Evolutionary conservation across 2,113 vertebrate genomes (phyloP).

Genomic region (Thunnus thynnus): DNA sequence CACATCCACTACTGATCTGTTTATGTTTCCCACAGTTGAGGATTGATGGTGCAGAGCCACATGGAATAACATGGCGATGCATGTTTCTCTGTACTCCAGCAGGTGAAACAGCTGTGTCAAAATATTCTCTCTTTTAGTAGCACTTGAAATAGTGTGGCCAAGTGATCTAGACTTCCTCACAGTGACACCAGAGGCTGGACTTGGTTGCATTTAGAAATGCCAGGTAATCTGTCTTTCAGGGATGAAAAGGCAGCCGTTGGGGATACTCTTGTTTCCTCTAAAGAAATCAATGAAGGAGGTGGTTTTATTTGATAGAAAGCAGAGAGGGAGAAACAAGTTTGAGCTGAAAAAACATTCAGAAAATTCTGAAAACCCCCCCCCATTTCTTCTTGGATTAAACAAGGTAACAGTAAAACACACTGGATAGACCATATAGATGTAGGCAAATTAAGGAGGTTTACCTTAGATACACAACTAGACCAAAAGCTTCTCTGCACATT

Average conservation of each 20-base stretch:
- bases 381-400: conserved; percentile 1
- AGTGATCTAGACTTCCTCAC: conserved; percentile 40
- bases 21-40: conserved; percentile 12
- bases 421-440: neutral
- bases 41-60: conserved; percentile 40
- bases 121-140: conserved; percentile 42
- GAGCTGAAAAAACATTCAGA: conserved; percentile 52
- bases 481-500: neutral
- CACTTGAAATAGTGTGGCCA: conserved; percentile 23
- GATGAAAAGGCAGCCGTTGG: conserved; percentile 73
- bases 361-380: neutral
- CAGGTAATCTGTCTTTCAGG: conserved; percentile 77
- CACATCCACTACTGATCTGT: conserved; percentile 16
- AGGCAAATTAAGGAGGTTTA: neutral
- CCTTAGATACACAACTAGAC: neutral
- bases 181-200: conserved; percentile 51
- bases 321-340: conserved; percentile 38
- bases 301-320: conserved; percentile 71
- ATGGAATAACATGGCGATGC: conserved; percentile 21
- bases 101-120: conserved; percentile 53
- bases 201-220: conserved; percentile 74
- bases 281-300: conserved; percentile 74
- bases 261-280: conserved; percentile 72
- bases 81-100: conserved; percentile 36
- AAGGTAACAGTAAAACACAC: neutral